Evolutionary conservation across 2,888 invertebrate genomes (phyloP).

Genomic region (Colletes collaris): DNA sequence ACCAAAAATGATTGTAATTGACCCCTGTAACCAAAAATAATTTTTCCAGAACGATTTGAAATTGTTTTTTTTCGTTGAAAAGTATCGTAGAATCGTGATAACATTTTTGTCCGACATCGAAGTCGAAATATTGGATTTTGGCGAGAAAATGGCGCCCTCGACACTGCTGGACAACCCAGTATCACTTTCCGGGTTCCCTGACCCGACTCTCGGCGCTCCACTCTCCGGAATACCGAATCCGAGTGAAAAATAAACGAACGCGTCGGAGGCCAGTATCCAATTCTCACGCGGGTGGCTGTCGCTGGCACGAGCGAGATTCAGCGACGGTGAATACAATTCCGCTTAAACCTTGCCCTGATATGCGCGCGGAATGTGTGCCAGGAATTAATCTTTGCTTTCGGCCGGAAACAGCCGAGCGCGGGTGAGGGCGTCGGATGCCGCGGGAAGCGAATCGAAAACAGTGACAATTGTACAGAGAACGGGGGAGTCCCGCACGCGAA

Average conservation of each 20-base stretch:
- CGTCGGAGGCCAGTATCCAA: not conserved
- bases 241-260: not conserved
- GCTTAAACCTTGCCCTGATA: constrained; percentile 49
- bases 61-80: too few relatives aligned
- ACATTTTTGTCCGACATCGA: too few relatives aligned
- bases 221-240: too few relatives aligned
- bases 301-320: constrained; percentile 14
- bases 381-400: constrained; percentile 61
- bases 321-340: constrained; percentile 36
- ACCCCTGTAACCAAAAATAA: too few relatives aligned
- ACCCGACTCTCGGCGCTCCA: too few relatives aligned
- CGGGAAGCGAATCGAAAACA: constrained; percentile 37
- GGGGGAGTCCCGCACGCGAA: constrained; percentile 8
- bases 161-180: too few relatives aligned
- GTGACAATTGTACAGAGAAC: constrained; percentile 44
- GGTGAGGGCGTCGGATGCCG: not conserved
- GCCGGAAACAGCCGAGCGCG: constrained; percentile 10
- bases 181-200: too few relatives aligned
- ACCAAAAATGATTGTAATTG: too few relatives aligned
- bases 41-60: too few relatives aligned
- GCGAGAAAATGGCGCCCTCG: too few relatives aligned
- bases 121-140: too few relatives aligned
- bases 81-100: too few relatives aligned
- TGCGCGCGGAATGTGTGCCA: constrained; percentile 40
- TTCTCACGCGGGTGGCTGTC: constrained; percentile 15